Percentiles rank a stretch among this genome's conserved stretches.
phyloP scores from a whole-genome alignment of 2,888 invertebrate species.

The Tridacna gigas region DNA sequence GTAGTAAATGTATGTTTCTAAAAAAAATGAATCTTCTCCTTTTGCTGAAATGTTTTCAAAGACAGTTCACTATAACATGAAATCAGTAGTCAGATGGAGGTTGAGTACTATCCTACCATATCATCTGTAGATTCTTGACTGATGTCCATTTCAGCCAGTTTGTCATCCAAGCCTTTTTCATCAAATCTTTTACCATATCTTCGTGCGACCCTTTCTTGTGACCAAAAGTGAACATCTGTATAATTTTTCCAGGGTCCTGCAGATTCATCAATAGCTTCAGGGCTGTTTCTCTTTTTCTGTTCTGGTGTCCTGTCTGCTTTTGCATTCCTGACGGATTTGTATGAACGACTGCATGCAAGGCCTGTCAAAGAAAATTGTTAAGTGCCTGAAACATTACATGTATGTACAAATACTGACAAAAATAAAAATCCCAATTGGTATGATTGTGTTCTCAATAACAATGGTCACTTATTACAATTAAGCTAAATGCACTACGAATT shows the following conservation, averaged over 20 bases:
- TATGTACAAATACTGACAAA: too few relatives aligned
- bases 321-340: constrained; percentile 14
- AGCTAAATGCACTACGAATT: too few relatives aligned
- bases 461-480: too few relatives aligned
- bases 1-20: too few relatives aligned
- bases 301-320: constrained; percentile 24
- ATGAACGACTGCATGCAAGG: constrained; percentile 12
- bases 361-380: neutral
- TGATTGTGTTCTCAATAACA: too few relatives aligned
- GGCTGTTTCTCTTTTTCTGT: constrained; percentile 25
- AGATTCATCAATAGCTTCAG: constrained; percentile 26
- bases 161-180: constrained; percentile 33
- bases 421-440: too few relatives aligned
- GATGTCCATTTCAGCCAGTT: constrained; percentile 62
- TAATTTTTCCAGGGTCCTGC: constrained; percentile 59
- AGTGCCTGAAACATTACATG: too few relatives aligned
- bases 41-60: too few relatives aligned
- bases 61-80: too few relatives aligned
- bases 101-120: constrained; percentile 22
- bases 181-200: constrained; percentile 25
- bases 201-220: constrained; percentile 8
- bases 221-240: constrained; percentile 39
- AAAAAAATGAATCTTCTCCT: too few relatives aligned
- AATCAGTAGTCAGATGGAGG: neutral
- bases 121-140: constrained; percentile 51